Evolutionary conservation across 2,888 invertebrate genomes (phyloP).

Genomic region (Drosophila stalkeri): DNA sequence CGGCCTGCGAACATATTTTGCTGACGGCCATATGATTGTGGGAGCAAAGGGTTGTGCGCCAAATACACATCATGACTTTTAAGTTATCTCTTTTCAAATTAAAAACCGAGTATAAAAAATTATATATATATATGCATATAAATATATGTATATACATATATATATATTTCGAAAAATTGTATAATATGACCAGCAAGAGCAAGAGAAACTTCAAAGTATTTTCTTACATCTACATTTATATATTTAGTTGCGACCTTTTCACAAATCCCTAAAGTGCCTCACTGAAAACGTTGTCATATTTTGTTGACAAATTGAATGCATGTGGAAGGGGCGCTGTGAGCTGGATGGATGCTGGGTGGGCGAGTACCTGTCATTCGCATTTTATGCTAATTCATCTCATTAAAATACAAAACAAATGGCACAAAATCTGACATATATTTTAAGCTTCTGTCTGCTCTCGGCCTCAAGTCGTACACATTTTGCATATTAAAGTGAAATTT

Average conservation of each 20-base stretch:
- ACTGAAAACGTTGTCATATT: conserved; percentile 70
- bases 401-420: conserved; percentile 71
- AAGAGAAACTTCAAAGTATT: conserved; percentile 71
- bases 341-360: neutral
- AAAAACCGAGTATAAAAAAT: conserved; percentile 47
- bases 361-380: conserved; percentile 66
- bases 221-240: conserved; percentile 24
- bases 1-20: conserved; percentile 61
- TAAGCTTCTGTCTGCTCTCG: conserved; percentile 33
- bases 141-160: neutral
- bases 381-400: conserved; percentile 80
- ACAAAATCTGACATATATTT: conserved; percentile 67
- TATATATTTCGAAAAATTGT: conserved; percentile 23
- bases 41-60: conserved; percentile 57
- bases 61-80: conserved; percentile 81
- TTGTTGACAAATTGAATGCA: conserved; percentile 74
- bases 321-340: neutral
- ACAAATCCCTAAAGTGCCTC: conserved; percentile 74
- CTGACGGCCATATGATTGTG: conserved; percentile 38
- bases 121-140: neutral
- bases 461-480: conserved; percentile 43
- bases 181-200: conserved; percentile 38
- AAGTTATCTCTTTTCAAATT: conserved; percentile 76
- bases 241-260: conserved; percentile 60
- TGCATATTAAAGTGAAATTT: conserved; percentile 63